Evolutionary conservation across 2,797 vertebrate genomes (phyloP), one percentile per base, ranked within the genome.

Genomic region (Sebastes umbrosus): DNA sequence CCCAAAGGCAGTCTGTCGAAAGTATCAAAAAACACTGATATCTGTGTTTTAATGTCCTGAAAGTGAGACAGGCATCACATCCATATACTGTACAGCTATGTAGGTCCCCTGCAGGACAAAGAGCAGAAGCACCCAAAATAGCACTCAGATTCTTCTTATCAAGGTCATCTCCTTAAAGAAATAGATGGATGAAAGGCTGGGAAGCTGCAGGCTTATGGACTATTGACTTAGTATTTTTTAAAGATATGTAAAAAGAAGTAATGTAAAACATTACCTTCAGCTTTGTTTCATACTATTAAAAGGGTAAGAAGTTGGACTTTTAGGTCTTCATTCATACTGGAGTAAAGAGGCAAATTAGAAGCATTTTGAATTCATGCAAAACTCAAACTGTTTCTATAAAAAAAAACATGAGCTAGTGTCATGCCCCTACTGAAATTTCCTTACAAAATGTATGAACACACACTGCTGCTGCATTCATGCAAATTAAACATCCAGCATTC

Each of bases 151-250:
- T 71, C 39, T 24, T 72, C 79, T 71, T 67, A 88, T 90, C 76
- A 87, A 88, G 75, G 79, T 57, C 85, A 86, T 24, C 58, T 87
- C 39, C 32, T 89, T 85, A 84, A 77, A 88, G 81, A 78, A 83
- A 84, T 64, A 80, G 68, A 75, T 67, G 27, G 55, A 62, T 59
- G 69, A 75, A 54, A 77, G n/a, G 18, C 50, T 39, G 25, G 3
- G n/a, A 62, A 73, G 50, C 13, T 50, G 59, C 25, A 76, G 24
- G 8, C 14, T 34, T 29, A 24, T 10, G 8, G 9, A 62, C 12
- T 71, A 63, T 12, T 64, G 10, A 64, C 10, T 32, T 27, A 39
- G 32, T 8, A 39, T 64, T 46, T 43, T 24, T 57, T 22, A 24
- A 69, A 50, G 4, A 58, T 58, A n/a, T 16, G 22, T 50, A 3